Evolutionary conservation across 1,140 invertebrate genomes (phyloP), one percentile per base, ranked within the genome.

Genomic region (Apis dorsata): DNA sequence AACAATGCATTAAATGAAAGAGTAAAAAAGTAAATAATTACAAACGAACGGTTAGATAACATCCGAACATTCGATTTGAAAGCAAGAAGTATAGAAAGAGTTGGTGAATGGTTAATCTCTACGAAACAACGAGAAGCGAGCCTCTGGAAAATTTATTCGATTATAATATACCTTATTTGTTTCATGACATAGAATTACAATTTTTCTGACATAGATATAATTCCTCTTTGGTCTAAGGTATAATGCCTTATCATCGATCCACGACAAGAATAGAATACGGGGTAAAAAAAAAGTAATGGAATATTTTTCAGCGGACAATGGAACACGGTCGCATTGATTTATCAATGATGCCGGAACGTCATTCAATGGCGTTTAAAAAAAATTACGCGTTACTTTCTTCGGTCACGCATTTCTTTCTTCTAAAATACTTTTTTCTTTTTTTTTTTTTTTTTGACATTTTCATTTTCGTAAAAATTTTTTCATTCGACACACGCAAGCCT

Each of bases 301-400:
- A 71, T 79, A 79, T 79, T 79, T 79, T 21, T 12, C 17, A 57
- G 9, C 57, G 57, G 19, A 62, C 68, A 71, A 79, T 79, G 70
- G 12, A 51, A 34, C 57, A n/a, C 9, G 34, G 78, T 62, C 11
- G 17, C 55, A 55, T 71, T 72, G 78, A 71, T 79, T 79, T 53
- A 79, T 44, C 49, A 19, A 79, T 21, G 44, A n/a, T 62, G 68
- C 24, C 19, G 8, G 24, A 62, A 71, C 59, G 44, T 60, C 34
- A 34, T 28, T 28, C 19, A 60, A 62, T 53, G 13, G 44, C n/a
- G 11, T 71, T 71, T 57, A 71, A 49, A 24, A 24, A 49, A 71
- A 79, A 44, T 60, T 51, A 49, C 55, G 19, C 24, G 68, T 79
- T 9, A 17, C 13, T 0, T n/a, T 17, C 10, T 2, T 24, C 15